These are phyloP conservation scores for Drosophila subpulchrella DNA, from an alignment of 1,140 invertebrate genomes.

Conservation along the genomic window DNA sequence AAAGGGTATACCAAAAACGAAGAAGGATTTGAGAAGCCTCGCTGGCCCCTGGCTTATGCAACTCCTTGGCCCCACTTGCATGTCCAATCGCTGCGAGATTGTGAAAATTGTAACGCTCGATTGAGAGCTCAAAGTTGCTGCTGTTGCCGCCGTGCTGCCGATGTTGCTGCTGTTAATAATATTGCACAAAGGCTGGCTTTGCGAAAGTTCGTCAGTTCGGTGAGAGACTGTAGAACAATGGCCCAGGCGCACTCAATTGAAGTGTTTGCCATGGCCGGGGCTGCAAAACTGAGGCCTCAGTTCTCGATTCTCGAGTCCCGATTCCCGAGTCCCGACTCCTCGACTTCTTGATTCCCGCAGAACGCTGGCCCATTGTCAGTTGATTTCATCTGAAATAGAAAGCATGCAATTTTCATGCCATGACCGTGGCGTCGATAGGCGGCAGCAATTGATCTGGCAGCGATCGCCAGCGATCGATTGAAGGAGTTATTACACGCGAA, in stretches of 20 bases:
- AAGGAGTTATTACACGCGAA: conserved; percentile 81
- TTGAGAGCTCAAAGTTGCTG: conserved; percentile 77
- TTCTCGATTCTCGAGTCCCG: background rate
- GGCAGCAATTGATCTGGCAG: conserved; percentile 77
- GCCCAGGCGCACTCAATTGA: conserved; percentile 68
- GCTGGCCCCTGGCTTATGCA: conserved; percentile 64
- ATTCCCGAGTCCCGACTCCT: background rate
- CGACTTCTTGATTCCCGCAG: conserved; percentile 27
- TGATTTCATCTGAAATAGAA: conserved; percentile 83
- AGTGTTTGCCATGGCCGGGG: conserved; percentile 34
- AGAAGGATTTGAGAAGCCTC: background rate
- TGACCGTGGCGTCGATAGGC: conserved; percentile 69
- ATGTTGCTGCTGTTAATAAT: conserved; percentile 71
- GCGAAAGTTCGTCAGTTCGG: conserved; percentile 73
- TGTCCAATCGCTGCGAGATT: conserved; percentile 79
- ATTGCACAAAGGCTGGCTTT: conserved; percentile 75
- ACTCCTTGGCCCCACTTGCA: conserved; percentile 70
- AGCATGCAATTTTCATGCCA: conserved; percentile 83
- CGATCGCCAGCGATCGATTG: conserved; percentile 67
- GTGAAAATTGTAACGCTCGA: conserved; percentile 83
- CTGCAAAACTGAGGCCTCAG: conserved; percentile 1
- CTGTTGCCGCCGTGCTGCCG: conserved; percentile 43
- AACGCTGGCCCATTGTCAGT: conserved; percentile 71
- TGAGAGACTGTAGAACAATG: conserved; percentile 66
- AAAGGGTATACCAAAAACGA: conserved; percentile 13